These are phyloP conservation scores for Dicrostonyx torquatus DNA, from an alignment of 2,797 vertebrate species.

Conservation along the genomic window DNA sequence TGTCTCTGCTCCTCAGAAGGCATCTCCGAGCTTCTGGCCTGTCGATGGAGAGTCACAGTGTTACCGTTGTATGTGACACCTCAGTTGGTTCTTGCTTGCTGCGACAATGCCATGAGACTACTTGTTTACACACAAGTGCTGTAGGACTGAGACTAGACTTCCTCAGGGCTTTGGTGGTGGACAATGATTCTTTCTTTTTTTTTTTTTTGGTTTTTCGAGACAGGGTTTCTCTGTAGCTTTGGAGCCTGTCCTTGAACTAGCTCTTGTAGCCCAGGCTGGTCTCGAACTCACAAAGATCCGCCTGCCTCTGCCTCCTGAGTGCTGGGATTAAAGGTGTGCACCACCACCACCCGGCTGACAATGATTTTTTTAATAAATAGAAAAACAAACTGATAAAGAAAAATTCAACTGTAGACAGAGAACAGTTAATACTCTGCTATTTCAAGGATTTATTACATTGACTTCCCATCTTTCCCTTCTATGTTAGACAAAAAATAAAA, in stretches of 20 bases:
- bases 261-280: too few relatives aligned
- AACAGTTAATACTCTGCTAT: background rate
- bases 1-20: background rate
- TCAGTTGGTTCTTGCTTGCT: background rate
- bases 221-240: too few relatives aligned
- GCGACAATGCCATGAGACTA: background rate
- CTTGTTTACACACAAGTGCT: background rate
- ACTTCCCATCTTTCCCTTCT: background rate
- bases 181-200: background rate
- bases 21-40: background rate
- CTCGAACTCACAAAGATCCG: too few relatives aligned
- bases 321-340: too few relatives aligned
- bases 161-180: background rate
- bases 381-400: constrained; percentile 1
- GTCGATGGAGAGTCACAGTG: background rate
- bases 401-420: constrained; percentile 4
- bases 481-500: background rate
- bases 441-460: background rate
- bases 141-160: background rate
- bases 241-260: too few relatives aligned
- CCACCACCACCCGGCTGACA: too few relatives aligned
- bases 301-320: too few relatives aligned
- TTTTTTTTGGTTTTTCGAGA: too few relatives aligned
- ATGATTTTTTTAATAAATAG: background rate
- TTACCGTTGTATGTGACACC: background rate